A percentile compares a stretch with the other conserved stretches of the same genome.
Evolutionary conservation across 2,797 vertebrate species (phyloP).

Genomic region (Corythornis leucogaster): DNA sequence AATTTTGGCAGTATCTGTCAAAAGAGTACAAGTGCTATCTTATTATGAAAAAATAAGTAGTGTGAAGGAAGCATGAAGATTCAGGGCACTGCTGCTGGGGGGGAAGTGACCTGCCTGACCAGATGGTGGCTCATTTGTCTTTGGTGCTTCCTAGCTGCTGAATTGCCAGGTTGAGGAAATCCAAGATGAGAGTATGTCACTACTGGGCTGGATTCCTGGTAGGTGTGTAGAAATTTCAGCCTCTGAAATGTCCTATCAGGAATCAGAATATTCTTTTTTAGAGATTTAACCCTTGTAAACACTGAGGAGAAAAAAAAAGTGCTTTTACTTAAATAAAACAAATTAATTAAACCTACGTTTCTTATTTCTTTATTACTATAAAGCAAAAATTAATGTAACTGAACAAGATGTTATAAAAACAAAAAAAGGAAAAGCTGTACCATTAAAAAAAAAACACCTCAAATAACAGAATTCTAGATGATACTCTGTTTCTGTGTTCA

Average conservation of each 20-base stretch:
- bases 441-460: background rate
- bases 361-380: background rate
- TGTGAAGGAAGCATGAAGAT: background rate
- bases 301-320: background rate
- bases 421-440: background rate
- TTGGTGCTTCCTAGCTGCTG: background rate
- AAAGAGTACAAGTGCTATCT: background rate
- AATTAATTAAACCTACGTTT: background rate
- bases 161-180: background rate
- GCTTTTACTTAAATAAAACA: background rate
- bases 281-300: background rate
- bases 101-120: background rate
- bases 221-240: background rate
- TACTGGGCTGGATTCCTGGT: background rate
- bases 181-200: background rate
- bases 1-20: background rate
- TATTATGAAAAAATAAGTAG: background rate
- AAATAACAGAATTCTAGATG: background rate
- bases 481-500: background rate
- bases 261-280: background rate
- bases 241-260: background rate
- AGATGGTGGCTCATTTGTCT: background rate
- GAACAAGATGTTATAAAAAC: rapidly evolving
- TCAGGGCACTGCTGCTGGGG: background rate
- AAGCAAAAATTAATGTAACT: background rate